Evolutionary conservation across 2,888 invertebrate species (phyloP).

Genomic region (Eurois occulta): DNA sequence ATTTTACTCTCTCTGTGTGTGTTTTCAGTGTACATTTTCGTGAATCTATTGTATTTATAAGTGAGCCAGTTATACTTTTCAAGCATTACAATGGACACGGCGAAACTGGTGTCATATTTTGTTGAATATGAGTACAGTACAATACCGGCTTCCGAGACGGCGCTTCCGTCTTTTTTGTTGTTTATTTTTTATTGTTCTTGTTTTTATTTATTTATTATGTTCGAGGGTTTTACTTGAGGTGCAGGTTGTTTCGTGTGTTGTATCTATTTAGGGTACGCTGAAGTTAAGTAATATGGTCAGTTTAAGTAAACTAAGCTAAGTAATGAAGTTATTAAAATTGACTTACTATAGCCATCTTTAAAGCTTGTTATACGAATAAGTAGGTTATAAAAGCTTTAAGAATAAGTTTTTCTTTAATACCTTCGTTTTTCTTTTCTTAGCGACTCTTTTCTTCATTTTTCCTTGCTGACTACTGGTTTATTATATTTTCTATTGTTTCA

Average conservation of each 20-base stretch:
- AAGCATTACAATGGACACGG: constrained; percentile 70
- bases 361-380: not conserved
- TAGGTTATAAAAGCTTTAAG: not conserved
- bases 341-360: not conserved
- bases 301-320: not conserved
- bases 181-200: constrained; percentile 62
- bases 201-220: constrained; percentile 61
- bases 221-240: constrained; percentile 35
- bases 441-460: not conserved
- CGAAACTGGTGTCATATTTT: constrained; percentile 78
- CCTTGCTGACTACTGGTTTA: not conserved
- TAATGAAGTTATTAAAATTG: not conserved
- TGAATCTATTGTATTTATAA: constrained; percentile 60
- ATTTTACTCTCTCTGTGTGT: constrained; percentile 43
- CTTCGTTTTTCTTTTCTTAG: not conserved
- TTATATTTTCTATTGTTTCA: too few relatives aligned
- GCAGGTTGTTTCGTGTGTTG: constrained; percentile 6
- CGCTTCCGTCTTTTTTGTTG: constrained; percentile 69
- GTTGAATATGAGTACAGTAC: constrained; percentile 77
- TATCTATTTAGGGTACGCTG: not conserved
- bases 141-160: constrained; percentile 75
- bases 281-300: too few relatives aligned
- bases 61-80: constrained; percentile 64
- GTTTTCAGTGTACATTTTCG: constrained; percentile 48
- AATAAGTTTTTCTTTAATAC: not conserved